Evolutionary conservation across 1,140 invertebrate genomes (phyloP).

Genomic region (Mamestra configurata): DNA sequence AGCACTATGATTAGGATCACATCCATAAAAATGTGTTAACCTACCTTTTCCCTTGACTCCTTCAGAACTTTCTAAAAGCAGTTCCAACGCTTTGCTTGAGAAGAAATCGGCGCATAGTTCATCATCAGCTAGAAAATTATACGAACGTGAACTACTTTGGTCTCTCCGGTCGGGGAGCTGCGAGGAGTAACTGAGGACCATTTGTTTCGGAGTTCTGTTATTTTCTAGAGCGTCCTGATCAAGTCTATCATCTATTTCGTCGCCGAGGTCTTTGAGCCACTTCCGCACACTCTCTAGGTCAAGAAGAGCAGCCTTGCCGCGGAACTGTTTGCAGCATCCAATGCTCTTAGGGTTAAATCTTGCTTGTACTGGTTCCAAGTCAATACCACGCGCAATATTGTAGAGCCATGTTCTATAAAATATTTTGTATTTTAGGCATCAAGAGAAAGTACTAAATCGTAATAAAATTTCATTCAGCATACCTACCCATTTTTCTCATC

Average conservation of each 20-base stretch:
- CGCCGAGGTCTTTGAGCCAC: constrained; percentile 94
- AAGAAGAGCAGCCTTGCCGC: constrained; percentile 93
- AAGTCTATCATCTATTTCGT: constrained; percentile 95
- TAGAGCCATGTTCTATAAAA: constrained; percentile 93
- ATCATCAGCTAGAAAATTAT: constrained; percentile 89
- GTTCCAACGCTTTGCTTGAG: constrained; percentile 88
- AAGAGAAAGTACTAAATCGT: background rate
- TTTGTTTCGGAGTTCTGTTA: constrained; percentile 90
- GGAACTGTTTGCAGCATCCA: constrained; percentile 98
- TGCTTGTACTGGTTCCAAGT: constrained; percentile 94
- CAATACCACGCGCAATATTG: constrained; percentile 95
- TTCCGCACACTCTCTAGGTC: constrained; percentile 92
- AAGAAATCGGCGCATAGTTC: constrained; percentile 85
- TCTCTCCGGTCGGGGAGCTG: constrained; percentile 89
- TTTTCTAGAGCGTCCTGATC: constrained; percentile 93
- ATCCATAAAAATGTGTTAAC: background rate
- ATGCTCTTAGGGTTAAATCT: constrained; percentile 97
- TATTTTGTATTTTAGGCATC: background rate
- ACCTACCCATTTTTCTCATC: constrained; percentile 95
- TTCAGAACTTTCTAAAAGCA: constrained; percentile 88
- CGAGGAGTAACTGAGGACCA: constrained; percentile 88
- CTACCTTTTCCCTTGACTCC: constrained; percentile 75
- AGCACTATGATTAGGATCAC: background rate
- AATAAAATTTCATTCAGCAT: background rate
- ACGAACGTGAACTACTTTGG: constrained; percentile 89